A percentile compares a stretch with the other conserved stretches of the same genome.
Conservation (phyloP, 2,797 vertebrate species). For the Lophius americanus region DNA sequence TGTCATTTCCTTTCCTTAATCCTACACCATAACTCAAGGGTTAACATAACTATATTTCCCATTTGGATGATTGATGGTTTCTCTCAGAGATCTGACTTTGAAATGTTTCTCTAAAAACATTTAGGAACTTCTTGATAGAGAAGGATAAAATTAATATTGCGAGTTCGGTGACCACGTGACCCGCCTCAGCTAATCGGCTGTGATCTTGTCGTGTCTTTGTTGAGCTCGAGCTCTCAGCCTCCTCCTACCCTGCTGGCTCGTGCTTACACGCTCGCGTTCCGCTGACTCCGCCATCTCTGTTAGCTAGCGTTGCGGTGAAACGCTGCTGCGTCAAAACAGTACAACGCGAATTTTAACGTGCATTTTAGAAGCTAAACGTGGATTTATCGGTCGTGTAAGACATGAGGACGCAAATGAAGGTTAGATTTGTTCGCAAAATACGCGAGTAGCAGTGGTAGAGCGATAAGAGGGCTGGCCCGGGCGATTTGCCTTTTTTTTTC, state of each 20-base stretch:
- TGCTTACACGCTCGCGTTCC: slow-evolving; percentile 24
- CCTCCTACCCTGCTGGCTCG: slow-evolving; percentile 31
- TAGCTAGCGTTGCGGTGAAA: rapidly evolving
- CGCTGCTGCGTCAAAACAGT: not conserved
- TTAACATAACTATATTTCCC: too few species aligned
- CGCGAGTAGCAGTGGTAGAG: not conserved
- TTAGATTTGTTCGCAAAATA: not conserved
- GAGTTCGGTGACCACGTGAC: slow-evolving; percentile 49
- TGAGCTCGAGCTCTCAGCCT: slow-evolving; percentile 43
- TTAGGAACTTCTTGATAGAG: not conserved
- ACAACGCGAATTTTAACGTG: rapidly evolving
- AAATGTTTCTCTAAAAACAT: too few species aligned
- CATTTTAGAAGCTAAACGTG: rapidly evolving
- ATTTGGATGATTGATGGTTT: too few species aligned
- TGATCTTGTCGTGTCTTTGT: slow-evolving; percentile 71
- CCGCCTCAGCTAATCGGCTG: slow-evolving; percentile 51
- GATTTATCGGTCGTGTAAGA: rapidly evolving
- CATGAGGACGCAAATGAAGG: not conserved
- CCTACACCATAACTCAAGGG: too few species aligned
- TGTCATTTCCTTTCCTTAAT: too few species aligned
- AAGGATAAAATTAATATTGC: too few species aligned
- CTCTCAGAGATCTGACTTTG: too few species aligned
- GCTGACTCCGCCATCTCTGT: slow-evolving; percentile 37
- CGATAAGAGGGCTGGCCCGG: slow-evolving; percentile 20
- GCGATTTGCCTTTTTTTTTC: not conserved